These are phyloP conservation scores for Neoseiulus cucumeris DNA, from an alignment of 1,140 invertebrate genomes.

Conservation along the genomic window DNA sequence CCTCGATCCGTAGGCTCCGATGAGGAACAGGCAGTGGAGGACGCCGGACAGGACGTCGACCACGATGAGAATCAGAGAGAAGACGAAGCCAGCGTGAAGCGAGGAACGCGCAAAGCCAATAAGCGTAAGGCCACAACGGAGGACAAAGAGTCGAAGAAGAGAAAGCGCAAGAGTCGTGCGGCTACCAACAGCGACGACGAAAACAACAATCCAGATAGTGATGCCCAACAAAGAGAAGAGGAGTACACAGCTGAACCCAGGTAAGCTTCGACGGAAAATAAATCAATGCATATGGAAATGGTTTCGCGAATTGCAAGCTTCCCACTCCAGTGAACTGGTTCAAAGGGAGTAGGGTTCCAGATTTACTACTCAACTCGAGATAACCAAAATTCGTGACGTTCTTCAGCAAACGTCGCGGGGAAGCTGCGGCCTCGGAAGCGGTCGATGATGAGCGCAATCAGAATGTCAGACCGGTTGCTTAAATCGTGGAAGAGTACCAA, in stretches of 20 bases:
- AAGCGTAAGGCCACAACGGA: conserved; percentile 25
- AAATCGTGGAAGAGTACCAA: conserved; percentile 79
- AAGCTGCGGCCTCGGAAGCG: not conserved
- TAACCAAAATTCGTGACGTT: not conserved
- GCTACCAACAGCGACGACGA: conserved; percentile 47
- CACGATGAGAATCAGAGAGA: conserved; percentile 27
- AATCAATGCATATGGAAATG: not conserved
- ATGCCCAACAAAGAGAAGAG: conserved; percentile 53
- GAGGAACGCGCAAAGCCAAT: conserved; percentile 13
- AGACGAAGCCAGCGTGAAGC: conserved; percentile 5
- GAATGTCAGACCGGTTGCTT: conserved; percentile 43
- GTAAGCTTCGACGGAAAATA: not conserved
- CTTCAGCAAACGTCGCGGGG: not conserved
- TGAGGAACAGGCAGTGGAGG: conserved; percentile 22
- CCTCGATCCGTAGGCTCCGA: not conserved
- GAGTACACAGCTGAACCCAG: conserved; percentile 13
- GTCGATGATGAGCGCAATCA: conserved; percentile 23
- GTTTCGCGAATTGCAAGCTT: not conserved
- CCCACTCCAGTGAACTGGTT: conserved; percentile 8
- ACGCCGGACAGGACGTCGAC: conserved; percentile 29
- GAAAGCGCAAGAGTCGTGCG: conserved; percentile 54
- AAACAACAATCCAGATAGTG: conserved; percentile 78
- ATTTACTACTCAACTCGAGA: not conserved
- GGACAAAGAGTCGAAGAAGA: conserved; percentile 74
- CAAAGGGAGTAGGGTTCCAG: conserved; percentile 7